Evolutionary conservation across 1,140 invertebrate genomes (phyloP), one percentile per base, ranked within the genome.

Genomic region (Drosophila pandora): DNA sequence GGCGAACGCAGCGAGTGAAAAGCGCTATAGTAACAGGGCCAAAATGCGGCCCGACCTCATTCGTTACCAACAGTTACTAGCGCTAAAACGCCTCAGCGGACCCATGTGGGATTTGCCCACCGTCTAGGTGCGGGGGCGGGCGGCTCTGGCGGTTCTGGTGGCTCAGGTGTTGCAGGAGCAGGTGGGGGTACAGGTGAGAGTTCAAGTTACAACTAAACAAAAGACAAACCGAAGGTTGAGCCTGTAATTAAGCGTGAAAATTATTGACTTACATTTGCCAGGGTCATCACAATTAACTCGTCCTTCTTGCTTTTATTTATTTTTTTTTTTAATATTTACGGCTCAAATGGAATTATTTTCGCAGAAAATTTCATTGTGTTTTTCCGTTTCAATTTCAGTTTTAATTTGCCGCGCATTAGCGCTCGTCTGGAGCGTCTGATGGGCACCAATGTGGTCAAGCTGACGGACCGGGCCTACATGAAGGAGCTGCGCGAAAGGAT

Each of bases 381-480:
- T 57, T 54, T 13, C 45, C 30, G 34, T 37, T 43, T 43, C 13
- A 43, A 41, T 34, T 56, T 25, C 82, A 94, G 94, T 73, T 94
- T 94, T 76, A 93, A 92, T 73, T 90, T 93, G 76, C 93, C 93
- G 28, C 91, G 92, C 64, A 93, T 94, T 23, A 92, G 92, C 70
- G 92, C 93, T 12, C 91, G 92, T 30, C 76, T 95, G 61, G 94
- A 95, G 87, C 92, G 93, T 75, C 90, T 95, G 13, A 95, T 95
- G 94, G 94, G 94, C 52, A 94, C 92, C 57, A 94, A 94, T 89
- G 91, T 94, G 41, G 94, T 95, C 2, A 92, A 93, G 62, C 82
- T 95, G 45, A 94, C 94, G 8, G 94, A 95, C 80, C 90, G 94
- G 37, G 92, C 93, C 60, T 95, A 94, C 87, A 95, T 95, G 94